Conservation (phyloP, 2,113 vertebrate genomes). For the Halcyon malimbica region DNA sequence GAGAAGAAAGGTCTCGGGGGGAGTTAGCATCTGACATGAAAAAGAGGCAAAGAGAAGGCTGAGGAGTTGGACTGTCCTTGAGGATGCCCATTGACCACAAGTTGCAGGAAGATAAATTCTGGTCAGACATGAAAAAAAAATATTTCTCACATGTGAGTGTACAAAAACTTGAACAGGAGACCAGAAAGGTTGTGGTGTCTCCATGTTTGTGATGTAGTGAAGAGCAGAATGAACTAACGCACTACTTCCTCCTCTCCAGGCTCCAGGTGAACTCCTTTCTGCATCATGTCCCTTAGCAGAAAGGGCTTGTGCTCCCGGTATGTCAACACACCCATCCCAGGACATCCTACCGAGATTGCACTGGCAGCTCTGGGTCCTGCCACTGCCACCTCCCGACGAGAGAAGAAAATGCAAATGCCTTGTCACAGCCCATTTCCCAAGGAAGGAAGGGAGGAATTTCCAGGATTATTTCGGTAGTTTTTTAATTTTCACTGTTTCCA, state of each 20-base stretch:
- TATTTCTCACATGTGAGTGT: background rate
- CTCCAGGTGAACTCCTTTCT: background rate
- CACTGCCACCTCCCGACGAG: constrained; percentile 37
- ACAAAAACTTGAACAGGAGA: background rate
- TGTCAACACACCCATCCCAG: background rate
- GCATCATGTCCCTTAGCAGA: accelerated
- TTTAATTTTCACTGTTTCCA: background rate
- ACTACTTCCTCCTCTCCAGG: background rate
- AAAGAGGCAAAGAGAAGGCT: background rate
- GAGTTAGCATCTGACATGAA: background rate
- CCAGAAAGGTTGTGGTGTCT: background rate
- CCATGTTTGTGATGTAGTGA: background rate
- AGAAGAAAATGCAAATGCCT: background rate
- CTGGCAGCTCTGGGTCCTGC: background rate
- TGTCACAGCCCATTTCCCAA: background rate
- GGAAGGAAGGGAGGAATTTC: background rate
- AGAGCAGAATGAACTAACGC: background rate
- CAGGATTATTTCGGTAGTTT: background rate
- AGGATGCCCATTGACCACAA: background rate
- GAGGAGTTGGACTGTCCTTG: background rate
- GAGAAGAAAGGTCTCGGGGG: background rate
- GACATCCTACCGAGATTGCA: accelerated
- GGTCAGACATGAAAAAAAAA: background rate
- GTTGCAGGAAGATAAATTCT: background rate
- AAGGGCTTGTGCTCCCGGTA: accelerated